These are phyloP conservation scores for Baryphthengus martii DNA, from an alignment of 2,113 vertebrate species.

Conservation along the genomic window DNA sequence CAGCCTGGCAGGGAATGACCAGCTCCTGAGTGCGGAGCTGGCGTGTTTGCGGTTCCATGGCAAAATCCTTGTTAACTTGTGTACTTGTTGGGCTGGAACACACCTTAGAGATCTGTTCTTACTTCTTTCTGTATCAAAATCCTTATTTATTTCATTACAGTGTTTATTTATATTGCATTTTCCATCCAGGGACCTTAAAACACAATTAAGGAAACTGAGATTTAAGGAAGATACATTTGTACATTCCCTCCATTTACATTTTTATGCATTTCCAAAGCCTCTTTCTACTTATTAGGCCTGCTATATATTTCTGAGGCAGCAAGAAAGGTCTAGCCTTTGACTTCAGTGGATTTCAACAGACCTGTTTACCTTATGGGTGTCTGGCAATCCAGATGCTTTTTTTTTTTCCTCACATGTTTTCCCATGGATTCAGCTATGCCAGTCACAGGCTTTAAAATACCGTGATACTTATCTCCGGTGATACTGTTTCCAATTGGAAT, in stretches of 20 bases:
- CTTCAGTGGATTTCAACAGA: background rate
- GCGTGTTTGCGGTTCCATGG: background rate
- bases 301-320: background rate
- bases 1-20: background rate
- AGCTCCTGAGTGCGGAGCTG: background rate
- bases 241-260: background rate
- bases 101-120: background rate
- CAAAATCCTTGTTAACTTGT: background rate
- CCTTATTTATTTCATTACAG: background rate
- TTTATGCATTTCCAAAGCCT: background rate
- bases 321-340: background rate
- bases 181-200: background rate
- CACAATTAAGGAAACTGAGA: background rate
- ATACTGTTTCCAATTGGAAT: background rate
- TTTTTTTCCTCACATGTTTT: background rate
- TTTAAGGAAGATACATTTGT: rapidly evolving
- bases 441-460: background rate
- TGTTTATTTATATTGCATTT: background rate
- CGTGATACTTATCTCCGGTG: background rate
- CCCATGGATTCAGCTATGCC: background rate
- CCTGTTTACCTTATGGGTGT: background rate
- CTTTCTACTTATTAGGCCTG: background rate
- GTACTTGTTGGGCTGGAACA: background rate
- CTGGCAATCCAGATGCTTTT: background rate
- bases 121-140: background rate